Evolutionary conservation across 2,888 invertebrate genomes (phyloP).

Genomic region (Neria commutata): DNA sequence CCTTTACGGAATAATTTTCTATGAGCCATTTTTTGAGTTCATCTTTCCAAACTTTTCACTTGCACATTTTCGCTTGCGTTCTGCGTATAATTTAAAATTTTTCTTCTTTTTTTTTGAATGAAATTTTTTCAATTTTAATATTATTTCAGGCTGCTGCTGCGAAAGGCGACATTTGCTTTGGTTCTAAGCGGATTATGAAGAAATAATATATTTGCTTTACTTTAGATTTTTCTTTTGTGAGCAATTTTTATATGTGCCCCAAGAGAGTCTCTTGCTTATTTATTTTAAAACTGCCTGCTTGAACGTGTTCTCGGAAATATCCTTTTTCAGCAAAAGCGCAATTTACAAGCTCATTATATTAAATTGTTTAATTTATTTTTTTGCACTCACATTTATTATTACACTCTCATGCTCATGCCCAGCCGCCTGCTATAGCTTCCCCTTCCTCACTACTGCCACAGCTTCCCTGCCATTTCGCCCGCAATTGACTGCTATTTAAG

Average conservation of each 20-base stretch:
- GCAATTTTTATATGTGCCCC: neutral
- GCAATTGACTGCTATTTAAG: neutral
- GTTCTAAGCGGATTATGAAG: slow-evolving; percentile 14
- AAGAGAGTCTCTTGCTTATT: neutral
- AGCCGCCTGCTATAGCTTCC: neutral
- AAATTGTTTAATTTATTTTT: neutral
- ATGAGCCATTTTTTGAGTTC: neutral
- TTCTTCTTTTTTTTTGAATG: too few species aligned
- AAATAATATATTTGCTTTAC: neutral
- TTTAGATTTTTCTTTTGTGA: neutral
- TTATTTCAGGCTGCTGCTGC: slow-evolving; percentile 31
- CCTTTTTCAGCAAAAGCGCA: neutral
- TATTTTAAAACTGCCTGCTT: neutral
- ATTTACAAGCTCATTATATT: neutral
- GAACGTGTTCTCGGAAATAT: neutral
- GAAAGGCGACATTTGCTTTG: slow-evolving; percentile 37
- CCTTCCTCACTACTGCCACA: neutral
- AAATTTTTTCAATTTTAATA: slow-evolving; percentile 13
- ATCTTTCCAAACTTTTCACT: neutral
- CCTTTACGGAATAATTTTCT: neutral
- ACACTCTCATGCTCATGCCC: too few species aligned
- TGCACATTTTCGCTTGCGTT: neutral
- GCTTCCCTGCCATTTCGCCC: neutral
- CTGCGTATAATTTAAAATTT: neutral
- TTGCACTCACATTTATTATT: neutral